A percentile compares a stretch with the other conserved stretches of the same genome.
Evolutionary conservation across 37 sponge, comb jelly and placozoan genomes (phyloP).

Genomic region (Axinella damicornis): DNA sequence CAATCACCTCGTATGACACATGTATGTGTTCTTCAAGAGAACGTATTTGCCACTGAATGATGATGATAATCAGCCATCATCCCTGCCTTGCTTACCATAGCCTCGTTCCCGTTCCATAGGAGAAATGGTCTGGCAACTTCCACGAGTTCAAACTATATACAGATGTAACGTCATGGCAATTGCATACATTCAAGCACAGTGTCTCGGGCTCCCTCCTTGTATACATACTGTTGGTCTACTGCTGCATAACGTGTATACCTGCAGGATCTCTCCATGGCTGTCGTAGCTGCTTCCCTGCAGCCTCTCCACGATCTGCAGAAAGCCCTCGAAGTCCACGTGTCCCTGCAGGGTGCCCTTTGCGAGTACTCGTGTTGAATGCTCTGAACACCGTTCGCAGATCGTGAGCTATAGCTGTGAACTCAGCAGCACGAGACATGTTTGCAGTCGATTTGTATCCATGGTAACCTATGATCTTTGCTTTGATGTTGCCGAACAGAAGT

Average conservation of each 20-base stretch:
- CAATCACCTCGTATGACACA: no score
- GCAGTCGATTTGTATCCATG: not conserved
- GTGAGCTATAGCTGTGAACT: constrained; percentile 54
- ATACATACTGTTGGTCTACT: constrained; percentile 3
- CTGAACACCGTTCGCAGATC: constrained; percentile 75
- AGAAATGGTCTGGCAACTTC: no score
- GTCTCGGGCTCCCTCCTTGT: no score
- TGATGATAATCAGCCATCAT: no score
- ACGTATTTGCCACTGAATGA: no score
- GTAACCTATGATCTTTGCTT: not conserved
- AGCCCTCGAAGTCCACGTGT: constrained; percentile 41
- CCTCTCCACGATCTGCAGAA: constrained; percentile 55
- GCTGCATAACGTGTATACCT: constrained; percentile 43
- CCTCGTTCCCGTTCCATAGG: no score
- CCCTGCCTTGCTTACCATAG: no score
- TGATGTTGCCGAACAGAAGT: not conserved
- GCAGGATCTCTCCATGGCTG: constrained; percentile 69
- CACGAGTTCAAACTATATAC: no score
- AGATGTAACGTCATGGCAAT: no score
- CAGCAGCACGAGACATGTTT: not conserved
- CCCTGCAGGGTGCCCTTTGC: not conserved
- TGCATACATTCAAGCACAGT: no score
- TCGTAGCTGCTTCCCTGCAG: constrained; percentile 72
- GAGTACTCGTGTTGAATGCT: constrained; percentile 39
- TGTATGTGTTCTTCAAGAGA: no score